Evolutionary conservation across 2,888 invertebrate genomes (phyloP), one percentile per base, ranked within the genome.

Genomic region (Campaea margaritaria): DNA sequence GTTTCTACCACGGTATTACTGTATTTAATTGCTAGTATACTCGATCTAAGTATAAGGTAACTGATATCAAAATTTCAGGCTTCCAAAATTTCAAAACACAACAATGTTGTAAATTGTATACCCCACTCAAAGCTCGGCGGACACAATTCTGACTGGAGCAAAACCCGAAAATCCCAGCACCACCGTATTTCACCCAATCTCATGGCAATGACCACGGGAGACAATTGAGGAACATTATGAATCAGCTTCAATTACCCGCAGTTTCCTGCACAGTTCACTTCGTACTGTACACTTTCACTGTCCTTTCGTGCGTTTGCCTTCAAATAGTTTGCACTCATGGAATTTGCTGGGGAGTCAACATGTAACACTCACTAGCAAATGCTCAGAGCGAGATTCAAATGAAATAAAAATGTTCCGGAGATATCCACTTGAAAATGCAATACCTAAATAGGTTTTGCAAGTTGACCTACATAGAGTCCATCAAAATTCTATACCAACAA

Each of bases 401-500:
- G 36, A 46, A 14, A 49, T 34, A 44, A 52, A 21, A 44, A 48
- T 50, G 36, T 45, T 31, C 31, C 39, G 46, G 43, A 39, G 34
- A 44, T 46, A 34, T 31, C n/a, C 47, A 45, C 15, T 49, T 15
- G 41, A 34, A 44, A 59, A 48, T 45, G 53, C 51, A 43, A 34
- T 31, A 47, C 49, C 43, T 51, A 39, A 56, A 60, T 47, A 58
- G 47, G 48, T 60, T 52, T 46, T 58, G 57, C 61, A 63, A 53
- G 34, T 58, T 49, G 64, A 65, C 64, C 69, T 61, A 67, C 55
- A 66, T 65, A 68, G 67, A 72, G 69, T 69, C 68, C 65, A 78
- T 78, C 74, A 72, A 73, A 72, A 79, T 79, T 77, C 76, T 61
- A 63, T 57, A 65, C 68, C 54, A 63, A 66, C 56, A 64, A 67